phyloP scores from a whole-genome alignment of 2,888 invertebrate genomes.

The Dichetophora obliterata region DNA sequence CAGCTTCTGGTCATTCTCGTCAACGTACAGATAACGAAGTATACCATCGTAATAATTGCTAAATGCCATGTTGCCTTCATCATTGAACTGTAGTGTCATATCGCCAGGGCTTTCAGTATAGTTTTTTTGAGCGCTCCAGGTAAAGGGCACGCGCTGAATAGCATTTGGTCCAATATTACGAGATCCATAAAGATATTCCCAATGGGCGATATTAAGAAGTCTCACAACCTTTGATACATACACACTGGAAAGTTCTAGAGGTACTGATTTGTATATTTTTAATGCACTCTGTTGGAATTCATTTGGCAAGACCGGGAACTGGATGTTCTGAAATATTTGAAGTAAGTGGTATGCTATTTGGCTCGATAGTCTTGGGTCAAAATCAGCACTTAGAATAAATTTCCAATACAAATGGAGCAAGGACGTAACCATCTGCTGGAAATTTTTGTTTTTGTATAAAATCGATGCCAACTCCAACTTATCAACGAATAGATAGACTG shows the following conservation, averaged over 20 bases:
- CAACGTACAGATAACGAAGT: conserved; percentile 41
- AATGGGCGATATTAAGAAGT: conserved; percentile 40
- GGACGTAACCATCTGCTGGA: conserved; percentile 2
- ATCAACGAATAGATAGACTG: conserved; percentile 42
- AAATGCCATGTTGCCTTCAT: conserved; percentile 38
- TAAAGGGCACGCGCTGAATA: conserved; percentile 43
- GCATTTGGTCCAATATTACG: conserved; percentile 46
- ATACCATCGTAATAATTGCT: conserved; percentile 37
- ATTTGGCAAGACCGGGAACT: conserved; percentile 16
- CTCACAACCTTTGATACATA: conserved; percentile 2
- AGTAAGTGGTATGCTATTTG: background rate
- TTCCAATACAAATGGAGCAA: conserved; percentile 5
- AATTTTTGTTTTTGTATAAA: background rate
- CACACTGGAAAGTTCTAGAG: conserved; percentile 28
- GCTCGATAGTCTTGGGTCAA: background rate
- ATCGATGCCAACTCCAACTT: conserved; percentile 19
- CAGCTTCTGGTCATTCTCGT: conserved; percentile 30
- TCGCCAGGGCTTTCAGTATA: conserved; percentile 47
- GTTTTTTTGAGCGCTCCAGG: conserved; percentile 47
- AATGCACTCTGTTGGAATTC: background rate
- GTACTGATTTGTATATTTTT: background rate
- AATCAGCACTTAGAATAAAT: background rate
- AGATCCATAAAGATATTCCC: conserved; percentile 49
- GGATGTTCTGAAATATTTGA: background rate
- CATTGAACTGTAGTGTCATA: conserved; percentile 15